Conservation (phyloP, 2,888 invertebrate genomes). For the Callosobruchus maculatus region DNA sequence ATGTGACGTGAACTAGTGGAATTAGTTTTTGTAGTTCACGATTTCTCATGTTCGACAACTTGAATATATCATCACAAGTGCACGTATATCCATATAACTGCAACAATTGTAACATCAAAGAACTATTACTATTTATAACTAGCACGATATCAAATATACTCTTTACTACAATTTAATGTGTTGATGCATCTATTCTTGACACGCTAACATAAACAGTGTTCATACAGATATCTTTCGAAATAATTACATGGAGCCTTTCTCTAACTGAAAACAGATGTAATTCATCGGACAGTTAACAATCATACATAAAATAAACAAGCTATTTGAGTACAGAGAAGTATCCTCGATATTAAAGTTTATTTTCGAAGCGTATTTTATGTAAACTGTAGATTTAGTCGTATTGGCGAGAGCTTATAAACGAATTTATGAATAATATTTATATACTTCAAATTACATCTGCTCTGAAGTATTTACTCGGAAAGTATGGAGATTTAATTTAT, state of each 20-base stretch:
- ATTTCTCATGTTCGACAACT: too few species aligned
- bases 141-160: too few species aligned
- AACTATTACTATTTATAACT: too few species aligned
- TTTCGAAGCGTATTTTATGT: not conserved
- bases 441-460: not conserved
- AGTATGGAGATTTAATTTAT: not conserved
- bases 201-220: not conserved
- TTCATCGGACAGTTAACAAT: not conserved
- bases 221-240: not conserved
- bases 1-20: too few species aligned
- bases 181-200: not conserved
- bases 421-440: not conserved
- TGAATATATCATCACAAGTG: too few species aligned
- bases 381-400: not conserved
- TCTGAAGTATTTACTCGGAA: not conserved
- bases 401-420: not conserved
- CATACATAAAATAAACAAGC: not conserved
- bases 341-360: not conserved
- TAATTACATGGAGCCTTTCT: not conserved
- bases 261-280: not conserved
- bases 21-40: too few species aligned
- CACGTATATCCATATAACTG: too few species aligned
- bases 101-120: too few species aligned
- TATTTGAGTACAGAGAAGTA: not conserved
- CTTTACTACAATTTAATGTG: not conserved